A percentile compares a stretch with the other conserved stretches of the same genome.
Evolutionary conservation across 2,888 invertebrate species (phyloP).

Genomic region (Caenorhabditis drosophilae): DNA sequence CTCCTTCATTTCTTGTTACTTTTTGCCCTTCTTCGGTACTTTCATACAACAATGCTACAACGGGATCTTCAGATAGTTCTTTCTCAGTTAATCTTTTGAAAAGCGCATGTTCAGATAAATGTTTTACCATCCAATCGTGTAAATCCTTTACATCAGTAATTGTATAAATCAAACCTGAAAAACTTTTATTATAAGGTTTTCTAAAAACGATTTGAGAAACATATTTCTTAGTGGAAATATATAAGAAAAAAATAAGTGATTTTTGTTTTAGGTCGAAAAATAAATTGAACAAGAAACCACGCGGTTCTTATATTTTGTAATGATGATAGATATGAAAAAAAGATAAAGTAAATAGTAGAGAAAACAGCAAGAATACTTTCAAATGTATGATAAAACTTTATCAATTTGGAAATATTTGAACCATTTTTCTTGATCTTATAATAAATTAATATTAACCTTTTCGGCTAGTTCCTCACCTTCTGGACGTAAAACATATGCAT

Average conservation of each 20-base stretch:
- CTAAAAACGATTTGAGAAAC: neutral
- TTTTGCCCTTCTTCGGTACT: constrained; percentile 97
- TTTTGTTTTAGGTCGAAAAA: too few species aligned
- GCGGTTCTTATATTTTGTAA: too few species aligned
- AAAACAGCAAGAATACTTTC: too few species aligned
- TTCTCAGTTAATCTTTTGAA: constrained; percentile 73
- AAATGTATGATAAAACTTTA: too few species aligned
- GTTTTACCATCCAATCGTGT: constrained; percentile 93
- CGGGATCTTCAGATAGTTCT: constrained; percentile 74
- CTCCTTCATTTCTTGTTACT: constrained; percentile 88
- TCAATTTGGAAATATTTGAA: too few species aligned
- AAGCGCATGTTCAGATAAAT: constrained; percentile 87
- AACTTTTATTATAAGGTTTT: constrained; percentile 45
- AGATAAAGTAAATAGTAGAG: too few species aligned
- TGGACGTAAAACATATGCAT: constrained; percentile 88
- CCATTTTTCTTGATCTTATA: too few species aligned
- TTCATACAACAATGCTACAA: constrained; percentile 86
- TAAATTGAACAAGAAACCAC: too few species aligned
- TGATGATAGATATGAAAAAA: too few species aligned
- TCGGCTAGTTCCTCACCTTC: constrained; percentile 72
- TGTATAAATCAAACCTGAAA: constrained; percentile 87
- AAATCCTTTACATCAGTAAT: constrained; percentile 96
- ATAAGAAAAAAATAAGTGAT: too few species aligned
- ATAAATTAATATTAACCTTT: too few species aligned
- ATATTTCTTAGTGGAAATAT: neutral